These are phyloP conservation scores for Prochilodus magdalenae DNA, from an alignment of 2,113 vertebrate species.

Conservation along the genomic window DNA sequence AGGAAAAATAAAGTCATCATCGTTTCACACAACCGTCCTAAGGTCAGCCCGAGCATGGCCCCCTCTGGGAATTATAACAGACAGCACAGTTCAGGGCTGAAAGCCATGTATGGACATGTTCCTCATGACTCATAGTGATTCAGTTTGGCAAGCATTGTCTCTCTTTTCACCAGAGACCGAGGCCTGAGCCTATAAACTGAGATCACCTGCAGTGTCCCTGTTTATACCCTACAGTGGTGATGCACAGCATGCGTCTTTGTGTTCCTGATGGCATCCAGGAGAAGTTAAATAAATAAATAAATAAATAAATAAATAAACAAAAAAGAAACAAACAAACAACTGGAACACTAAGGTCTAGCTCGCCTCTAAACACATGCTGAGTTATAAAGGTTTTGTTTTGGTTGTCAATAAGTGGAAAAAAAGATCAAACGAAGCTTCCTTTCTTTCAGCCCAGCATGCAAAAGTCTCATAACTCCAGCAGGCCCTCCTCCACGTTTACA, in stretches of 20 bases:
- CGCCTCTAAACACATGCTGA: too few species aligned
- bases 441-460: not conserved
- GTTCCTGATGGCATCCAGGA: too few species aligned
- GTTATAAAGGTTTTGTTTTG: too few species aligned
- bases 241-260: too few species aligned
- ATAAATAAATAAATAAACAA: too few species aligned
- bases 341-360: too few species aligned
- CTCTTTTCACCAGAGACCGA: not conserved
- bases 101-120: constrained; percentile 33
- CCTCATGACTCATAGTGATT: constrained; percentile 33
- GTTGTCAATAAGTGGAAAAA: too few species aligned
- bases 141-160: constrained; percentile 10
- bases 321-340: too few species aligned
- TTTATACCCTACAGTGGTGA: not conserved
- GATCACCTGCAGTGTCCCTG: not conserved
- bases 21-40: not conserved
- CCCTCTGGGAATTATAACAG: constrained; percentile 17
- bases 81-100: not conserved
- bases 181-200: not conserved
- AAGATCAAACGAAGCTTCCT: too few species aligned
- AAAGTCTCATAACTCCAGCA: not conserved
- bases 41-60: not conserved
- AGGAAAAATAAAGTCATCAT: not conserved
- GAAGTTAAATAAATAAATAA: too few species aligned
- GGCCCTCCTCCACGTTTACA: constrained; percentile 20